A percentile compares a stretch with the other conserved stretches of the same genome.
phyloP scores from a whole-genome alignment of 2,113 vertebrate species.

The Cinclus cinclus region DNA sequence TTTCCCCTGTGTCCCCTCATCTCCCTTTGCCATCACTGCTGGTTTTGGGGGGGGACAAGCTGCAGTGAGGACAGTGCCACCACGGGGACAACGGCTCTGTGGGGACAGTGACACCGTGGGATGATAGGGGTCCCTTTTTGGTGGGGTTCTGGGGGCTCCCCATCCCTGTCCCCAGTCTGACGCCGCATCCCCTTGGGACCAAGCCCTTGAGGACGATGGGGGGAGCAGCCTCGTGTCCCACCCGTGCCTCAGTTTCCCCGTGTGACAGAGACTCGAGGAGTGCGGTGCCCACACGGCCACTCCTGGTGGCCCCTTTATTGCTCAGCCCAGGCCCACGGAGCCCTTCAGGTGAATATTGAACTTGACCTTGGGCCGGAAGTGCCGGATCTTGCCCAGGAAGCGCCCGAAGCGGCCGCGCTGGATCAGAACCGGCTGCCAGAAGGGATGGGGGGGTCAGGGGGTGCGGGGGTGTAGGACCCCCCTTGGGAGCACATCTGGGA shows the following conservation, averaged over 20 bases:
- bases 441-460: not conserved
- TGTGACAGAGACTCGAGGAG: not conserved
- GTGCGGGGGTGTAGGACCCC: rapidly evolving
- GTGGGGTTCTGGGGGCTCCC: not conserved
- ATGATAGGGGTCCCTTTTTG: not conserved
- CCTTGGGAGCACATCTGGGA: not conserved
- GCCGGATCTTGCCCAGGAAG: not conserved
- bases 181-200: not conserved
- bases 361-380: rapidly evolving
- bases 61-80: not conserved
- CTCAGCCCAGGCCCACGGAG: not conserved
- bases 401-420: conserved; percentile 27
- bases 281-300: not conserved
- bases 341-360: rapidly evolving
- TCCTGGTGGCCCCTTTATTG: not conserved
- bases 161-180: not conserved
- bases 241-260: not conserved
- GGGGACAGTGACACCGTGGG: not conserved
- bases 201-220: not conserved
- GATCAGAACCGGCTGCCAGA: not conserved
- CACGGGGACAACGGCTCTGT: rapidly evolving
- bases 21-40: not conserved
- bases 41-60: too few species aligned
- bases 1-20: not conserved
- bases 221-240: not conserved